Evolutionary conservation across 1,140 invertebrate genomes (phyloP).

Genomic region (Heterodera schachtii): DNA sequence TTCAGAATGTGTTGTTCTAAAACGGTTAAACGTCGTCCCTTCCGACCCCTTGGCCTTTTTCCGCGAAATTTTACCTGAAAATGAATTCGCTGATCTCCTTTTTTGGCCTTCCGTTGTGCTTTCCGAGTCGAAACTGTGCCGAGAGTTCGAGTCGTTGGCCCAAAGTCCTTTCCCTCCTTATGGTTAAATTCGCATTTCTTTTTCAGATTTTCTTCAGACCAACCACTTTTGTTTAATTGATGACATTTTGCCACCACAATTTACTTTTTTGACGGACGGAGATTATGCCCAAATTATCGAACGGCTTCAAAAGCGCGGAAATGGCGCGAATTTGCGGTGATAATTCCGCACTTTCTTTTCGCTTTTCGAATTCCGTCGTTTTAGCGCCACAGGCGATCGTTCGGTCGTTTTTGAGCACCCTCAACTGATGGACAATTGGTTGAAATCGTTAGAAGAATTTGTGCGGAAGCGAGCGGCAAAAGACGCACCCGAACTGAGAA

Average conservation of each 20-base stretch:
- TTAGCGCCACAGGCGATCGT: slow-evolving; percentile 22
- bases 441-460: slow-evolving; percentile 22
- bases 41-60: slow-evolving; percentile 38
- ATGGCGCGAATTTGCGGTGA: slow-evolving; percentile 12
- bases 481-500: slow-evolving; percentile 23
- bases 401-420: slow-evolving; percentile 24
- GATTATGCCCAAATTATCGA: slow-evolving; percentile 30
- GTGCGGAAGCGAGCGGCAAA: slow-evolving; percentile 14
- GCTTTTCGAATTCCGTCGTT: not conserved
- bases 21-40: slow-evolving; percentile 37
- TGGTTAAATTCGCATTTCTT: slow-evolving; percentile 6
- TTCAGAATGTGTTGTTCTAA: slow-evolving; percentile 34
- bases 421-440: slow-evolving; percentile 22
- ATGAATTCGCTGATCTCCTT: slow-evolving; percentile 40
- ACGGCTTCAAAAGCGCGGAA: slow-evolving; percentile 7
- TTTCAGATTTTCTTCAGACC: slow-evolving; percentile 34
- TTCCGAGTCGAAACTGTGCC: slow-evolving; percentile 34
- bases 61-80: slow-evolving; percentile 39
- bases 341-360: not conserved
- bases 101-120: slow-evolving; percentile 40
- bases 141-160: slow-evolving; percentile 29
- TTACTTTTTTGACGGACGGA: slow-evolving; percentile 27
- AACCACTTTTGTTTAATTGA: slow-evolving; percentile 40
- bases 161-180: slow-evolving; percentile 34
- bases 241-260: slow-evolving; percentile 29